Conservation (phyloP, 2,888 invertebrate species). For the Calameuta idolon region DNA sequence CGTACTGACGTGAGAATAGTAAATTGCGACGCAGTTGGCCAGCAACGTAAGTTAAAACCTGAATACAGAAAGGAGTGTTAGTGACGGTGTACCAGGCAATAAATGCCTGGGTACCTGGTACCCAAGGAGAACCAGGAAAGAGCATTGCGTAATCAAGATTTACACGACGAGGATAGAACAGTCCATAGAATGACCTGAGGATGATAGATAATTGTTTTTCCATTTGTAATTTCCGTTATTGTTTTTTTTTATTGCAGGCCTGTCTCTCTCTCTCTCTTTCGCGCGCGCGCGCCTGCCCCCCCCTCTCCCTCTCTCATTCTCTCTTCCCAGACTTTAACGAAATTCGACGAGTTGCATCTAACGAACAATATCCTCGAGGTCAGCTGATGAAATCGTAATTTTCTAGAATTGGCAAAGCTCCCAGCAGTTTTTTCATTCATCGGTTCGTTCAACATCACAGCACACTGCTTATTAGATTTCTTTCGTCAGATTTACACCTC, state of each 20-base stretch:
- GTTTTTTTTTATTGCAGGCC: not conserved
- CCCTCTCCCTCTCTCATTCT: not conserved
- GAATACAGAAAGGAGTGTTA: not conserved
- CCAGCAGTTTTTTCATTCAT: too few relatives aligned
- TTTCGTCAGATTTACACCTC: too few relatives aligned
- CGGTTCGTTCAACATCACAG: too few relatives aligned
- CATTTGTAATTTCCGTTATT: not conserved
- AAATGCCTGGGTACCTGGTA: conserved; percentile 9
- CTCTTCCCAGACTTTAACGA: too few relatives aligned
- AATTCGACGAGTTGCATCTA: too few relatives aligned
- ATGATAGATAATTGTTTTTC: not conserved
- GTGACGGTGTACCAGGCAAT: not conserved
- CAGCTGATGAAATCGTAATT: too few relatives aligned
- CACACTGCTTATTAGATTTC: too few relatives aligned
- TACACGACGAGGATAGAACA: not conserved
- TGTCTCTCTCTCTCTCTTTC: not conserved
- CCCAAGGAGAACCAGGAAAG: conserved; percentile 47
- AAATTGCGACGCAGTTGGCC: not conserved
- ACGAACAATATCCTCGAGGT: too few relatives aligned
- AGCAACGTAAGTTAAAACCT: not conserved
- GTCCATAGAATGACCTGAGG: not conserved
- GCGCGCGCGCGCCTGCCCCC: too few relatives aligned
- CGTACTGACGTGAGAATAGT: not conserved
- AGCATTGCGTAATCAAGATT: conserved; percentile 43
- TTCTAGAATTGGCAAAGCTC: too few relatives aligned